phyloP scores from a whole-genome alignment of 2,113 vertebrate species.

The Tragelaphus buxtoni region DNA sequence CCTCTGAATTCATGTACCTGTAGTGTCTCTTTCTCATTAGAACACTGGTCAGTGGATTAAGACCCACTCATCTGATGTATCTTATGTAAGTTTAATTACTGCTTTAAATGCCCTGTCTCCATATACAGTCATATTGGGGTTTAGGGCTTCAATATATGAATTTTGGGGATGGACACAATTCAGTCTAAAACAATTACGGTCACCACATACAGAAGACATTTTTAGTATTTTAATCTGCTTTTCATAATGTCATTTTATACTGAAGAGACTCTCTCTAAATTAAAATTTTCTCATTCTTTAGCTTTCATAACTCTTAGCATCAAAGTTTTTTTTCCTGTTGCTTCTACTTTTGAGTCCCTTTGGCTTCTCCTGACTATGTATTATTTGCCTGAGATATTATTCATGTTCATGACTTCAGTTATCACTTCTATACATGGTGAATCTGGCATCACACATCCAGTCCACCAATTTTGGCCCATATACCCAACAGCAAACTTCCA shows the following conservation, averaged over 20 bases:
- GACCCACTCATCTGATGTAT: no score
- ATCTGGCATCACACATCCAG: accelerated
- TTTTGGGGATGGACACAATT: neutral
- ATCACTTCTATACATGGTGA: neutral
- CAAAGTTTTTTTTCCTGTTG: neutral
- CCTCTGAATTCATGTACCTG: neutral
- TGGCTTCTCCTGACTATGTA: neutral
- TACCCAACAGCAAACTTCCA: neutral
- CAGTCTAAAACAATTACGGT: neutral
- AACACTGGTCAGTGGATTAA: neutral
- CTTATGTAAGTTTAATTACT: neutral
- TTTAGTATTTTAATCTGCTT: neutral
- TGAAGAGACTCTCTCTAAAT: neutral
- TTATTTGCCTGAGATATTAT: neutral
- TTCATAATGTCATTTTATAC: neutral
- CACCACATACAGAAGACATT: neutral
- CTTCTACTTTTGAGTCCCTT: neutral
- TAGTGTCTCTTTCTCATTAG: neutral
- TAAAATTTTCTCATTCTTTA: neutral
- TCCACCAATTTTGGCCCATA: neutral
- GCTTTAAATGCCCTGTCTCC: neutral
- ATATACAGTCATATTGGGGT: neutral
- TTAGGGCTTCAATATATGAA: neutral
- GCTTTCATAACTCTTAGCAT: neutral
- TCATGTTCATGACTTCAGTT: neutral